Evolutionary conservation across 2,888 invertebrate species (phyloP).

Genomic region (Amblyteles armatorius): DNA sequence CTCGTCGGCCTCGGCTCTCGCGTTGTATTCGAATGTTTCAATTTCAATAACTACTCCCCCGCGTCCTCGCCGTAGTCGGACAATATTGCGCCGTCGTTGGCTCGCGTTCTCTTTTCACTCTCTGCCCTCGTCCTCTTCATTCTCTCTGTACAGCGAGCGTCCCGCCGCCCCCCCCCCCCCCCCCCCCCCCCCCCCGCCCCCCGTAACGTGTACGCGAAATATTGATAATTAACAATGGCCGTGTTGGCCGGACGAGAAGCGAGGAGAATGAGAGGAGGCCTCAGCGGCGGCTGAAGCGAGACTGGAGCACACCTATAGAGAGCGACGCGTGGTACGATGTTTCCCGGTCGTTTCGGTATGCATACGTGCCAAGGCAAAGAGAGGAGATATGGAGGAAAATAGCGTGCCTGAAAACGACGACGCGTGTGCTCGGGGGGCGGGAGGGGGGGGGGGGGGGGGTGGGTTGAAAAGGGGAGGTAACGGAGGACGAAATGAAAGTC

Average conservation of each 20-base stretch:
- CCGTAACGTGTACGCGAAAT: slow-evolving; percentile 79
- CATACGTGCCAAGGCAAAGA: slow-evolving; percentile 55
- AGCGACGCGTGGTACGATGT: slow-evolving; percentile 54
- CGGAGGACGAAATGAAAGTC: slow-evolving; percentile 64
- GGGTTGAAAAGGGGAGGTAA: slow-evolving; percentile 6
- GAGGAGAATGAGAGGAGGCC: slow-evolving; percentile 64
- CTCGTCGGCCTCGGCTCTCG: slow-evolving; percentile 65
- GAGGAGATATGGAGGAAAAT: slow-evolving; percentile 54
- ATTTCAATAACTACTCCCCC: slow-evolving; percentile 85
- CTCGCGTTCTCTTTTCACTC: slow-evolving; percentile 51
- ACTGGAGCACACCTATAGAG: slow-evolving; percentile 56
- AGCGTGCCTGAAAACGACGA: slow-evolving; percentile 48
- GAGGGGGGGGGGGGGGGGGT: too few species aligned
- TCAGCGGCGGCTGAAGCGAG: slow-evolving; percentile 48
- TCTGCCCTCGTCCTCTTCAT: slow-evolving; percentile 38
- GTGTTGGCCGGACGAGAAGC: slow-evolving; percentile 76
- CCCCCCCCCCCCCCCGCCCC: background rate
- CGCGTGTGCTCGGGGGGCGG: background rate
- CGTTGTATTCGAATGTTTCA: slow-evolving; percentile 83
- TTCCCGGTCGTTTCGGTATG: slow-evolving; percentile 58
- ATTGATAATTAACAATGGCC: slow-evolving; percentile 84
- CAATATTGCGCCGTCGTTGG: slow-evolving; percentile 67
- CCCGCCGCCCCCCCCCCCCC: slow-evolving; percentile 19
- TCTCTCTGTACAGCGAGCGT: slow-evolving; percentile 22
- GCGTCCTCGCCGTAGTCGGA: slow-evolving; percentile 80